phyloP scores from a whole-genome alignment of 2,113 vertebrate species.

The Ursus arctos region DNA sequence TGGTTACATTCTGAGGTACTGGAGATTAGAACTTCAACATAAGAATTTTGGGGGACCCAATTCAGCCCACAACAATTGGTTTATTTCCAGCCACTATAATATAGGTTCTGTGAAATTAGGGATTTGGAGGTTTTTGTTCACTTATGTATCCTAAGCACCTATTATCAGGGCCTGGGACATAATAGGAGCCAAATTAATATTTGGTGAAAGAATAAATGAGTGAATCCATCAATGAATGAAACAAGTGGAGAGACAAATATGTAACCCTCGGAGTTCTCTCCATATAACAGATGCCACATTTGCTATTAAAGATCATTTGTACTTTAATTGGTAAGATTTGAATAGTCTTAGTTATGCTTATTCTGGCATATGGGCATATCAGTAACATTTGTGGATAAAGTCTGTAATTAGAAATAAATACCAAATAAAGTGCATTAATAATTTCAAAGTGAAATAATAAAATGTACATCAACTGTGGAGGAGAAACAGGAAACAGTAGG shows the following conservation, averaged over 20 bases:
- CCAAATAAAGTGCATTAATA: slow-evolving; percentile 65
- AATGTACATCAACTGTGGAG: neutral
- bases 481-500: slow-evolving; percentile 29
- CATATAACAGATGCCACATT: slow-evolving; percentile 13
- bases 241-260: neutral
- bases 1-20: neutral
- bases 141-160: neutral
- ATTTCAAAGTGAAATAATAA: slow-evolving; percentile 67
- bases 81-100: neutral
- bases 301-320: slow-evolving; percentile 56
- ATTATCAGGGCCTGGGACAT: neutral
- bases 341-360: slow-evolving; percentile 55
- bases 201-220: slow-evolving; percentile 38
- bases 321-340: slow-evolving; percentile 52
- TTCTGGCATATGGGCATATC: slow-evolving; percentile 62
- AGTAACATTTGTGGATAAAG: slow-evolving; percentile 73
- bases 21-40: neutral
- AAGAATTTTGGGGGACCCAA: neutral
- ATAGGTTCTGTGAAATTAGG: neutral
- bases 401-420: slow-evolving; percentile 72
- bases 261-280: slow-evolving; percentile 6
- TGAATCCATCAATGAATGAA: slow-evolving; percentile 6
- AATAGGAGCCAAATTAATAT: slow-evolving; percentile 12
- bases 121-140: slow-evolving; percentile 31
- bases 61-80: neutral